Evolutionary conservation across 2,113 vertebrate genomes (phyloP).

Genomic region (Microtus ochrogaster): DNA sequence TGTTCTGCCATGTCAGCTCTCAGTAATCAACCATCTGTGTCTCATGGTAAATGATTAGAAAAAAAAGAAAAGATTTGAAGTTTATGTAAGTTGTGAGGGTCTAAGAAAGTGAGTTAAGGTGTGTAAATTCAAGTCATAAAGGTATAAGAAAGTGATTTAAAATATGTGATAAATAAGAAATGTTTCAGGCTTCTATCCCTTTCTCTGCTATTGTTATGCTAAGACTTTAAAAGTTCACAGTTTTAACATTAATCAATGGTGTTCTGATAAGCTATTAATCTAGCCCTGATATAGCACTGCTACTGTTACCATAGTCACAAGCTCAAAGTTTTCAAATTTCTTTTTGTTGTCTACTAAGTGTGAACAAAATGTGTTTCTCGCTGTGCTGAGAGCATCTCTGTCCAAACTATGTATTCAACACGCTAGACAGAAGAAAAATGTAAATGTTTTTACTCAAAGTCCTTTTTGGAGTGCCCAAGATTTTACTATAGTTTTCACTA

Average conservation of each 20-base stretch:
- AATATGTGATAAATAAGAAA: background rate
- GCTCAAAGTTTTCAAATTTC: background rate
- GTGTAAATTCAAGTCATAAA: background rate
- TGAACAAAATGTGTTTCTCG: background rate
- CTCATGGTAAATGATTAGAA: background rate
- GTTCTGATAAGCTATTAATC: background rate
- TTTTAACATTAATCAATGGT: background rate
- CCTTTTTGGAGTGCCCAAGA: background rate
- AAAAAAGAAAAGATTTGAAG: background rate
- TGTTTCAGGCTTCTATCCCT: background rate
- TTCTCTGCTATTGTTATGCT: background rate
- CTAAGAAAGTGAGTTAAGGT: background rate
- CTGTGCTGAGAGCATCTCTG: background rate
- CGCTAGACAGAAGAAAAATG: background rate
- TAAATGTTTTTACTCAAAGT: background rate
- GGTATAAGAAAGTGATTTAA: background rate
- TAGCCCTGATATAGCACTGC: background rate
- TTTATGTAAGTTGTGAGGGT: background rate
- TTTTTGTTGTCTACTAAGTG: background rate
- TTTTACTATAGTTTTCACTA: background rate
- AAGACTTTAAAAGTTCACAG: background rate
- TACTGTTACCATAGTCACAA: background rate
- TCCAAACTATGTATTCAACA: background rate
- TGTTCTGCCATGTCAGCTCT: no score
- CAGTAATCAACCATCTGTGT: background rate